Conservation (phyloP, 2,888 invertebrate genomes). For the Chaetoderma sp. region DNA sequence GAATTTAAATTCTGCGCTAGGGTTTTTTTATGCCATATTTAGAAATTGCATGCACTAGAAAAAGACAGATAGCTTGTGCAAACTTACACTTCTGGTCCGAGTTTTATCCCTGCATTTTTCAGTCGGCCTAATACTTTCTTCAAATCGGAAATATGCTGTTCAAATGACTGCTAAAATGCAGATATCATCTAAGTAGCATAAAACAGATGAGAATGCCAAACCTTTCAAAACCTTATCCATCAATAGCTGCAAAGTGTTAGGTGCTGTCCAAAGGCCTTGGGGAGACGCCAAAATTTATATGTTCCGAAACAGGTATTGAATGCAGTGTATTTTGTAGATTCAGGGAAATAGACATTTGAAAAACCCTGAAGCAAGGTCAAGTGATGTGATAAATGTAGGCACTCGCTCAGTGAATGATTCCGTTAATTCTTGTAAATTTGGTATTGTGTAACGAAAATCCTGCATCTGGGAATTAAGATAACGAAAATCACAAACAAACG, state of each 20-base stretch:
- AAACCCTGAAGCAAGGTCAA: constrained; percentile 9
- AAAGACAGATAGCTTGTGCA: not conserved
- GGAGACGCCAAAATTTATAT: not conserved
- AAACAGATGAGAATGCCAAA: constrained; percentile 11
- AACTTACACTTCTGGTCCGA: constrained; percentile 5
- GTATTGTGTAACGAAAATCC: constrained; percentile 1
- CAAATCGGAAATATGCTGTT: not conserved
- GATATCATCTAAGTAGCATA: constrained; percentile 11
- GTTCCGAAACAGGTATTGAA: constrained; percentile 11
- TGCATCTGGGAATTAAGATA: constrained; percentile 1
- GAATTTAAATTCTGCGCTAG: not conserved
- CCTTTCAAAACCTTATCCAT: too few relatives aligned
- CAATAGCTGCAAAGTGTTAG: not conserved
- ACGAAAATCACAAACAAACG: constrained; percentile 3
- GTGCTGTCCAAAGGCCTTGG: constrained; percentile 1
- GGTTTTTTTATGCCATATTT: constrained; percentile 9
- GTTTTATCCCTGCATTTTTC: not conserved
- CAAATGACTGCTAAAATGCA: not conserved
- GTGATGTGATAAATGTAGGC: not conserved
- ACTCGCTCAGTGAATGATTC: not conserved
- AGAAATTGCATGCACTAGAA: too few relatives aligned
- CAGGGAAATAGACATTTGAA: too few relatives aligned
- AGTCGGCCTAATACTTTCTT: not conserved
- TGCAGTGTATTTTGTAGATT: not conserved
- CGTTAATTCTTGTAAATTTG: not conserved